These are phyloP conservation scores for Frieseomelitta varia DNA, from an alignment of 1,140 invertebrate genomes.

Conservation along the genomic window DNA sequence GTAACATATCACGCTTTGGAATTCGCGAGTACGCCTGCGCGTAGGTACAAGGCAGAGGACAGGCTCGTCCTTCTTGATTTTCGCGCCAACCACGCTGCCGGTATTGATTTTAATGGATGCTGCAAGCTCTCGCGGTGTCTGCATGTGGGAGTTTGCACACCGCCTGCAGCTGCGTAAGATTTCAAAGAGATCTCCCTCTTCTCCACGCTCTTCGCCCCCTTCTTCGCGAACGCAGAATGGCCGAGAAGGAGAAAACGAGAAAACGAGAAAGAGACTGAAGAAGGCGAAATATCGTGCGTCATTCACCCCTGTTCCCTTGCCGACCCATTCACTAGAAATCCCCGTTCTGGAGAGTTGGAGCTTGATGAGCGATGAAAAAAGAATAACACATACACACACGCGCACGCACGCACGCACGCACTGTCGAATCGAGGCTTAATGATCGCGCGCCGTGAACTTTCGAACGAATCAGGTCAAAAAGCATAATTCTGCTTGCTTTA, in stretches of 20 bases:
- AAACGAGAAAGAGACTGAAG: not conserved
- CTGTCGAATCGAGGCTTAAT: not conserved
- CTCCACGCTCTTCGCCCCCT: not conserved
- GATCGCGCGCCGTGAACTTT: constrained; percentile 1
- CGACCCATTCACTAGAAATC: constrained; percentile 10
- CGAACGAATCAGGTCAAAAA: constrained; percentile 15
- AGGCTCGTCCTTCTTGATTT: constrained; percentile 59
- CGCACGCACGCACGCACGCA: too few species aligned
- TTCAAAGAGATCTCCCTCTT: constrained; percentile 16
- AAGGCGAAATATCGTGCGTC: constrained; percentile 8
- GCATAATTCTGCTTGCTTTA: not conserved
- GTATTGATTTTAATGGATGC: constrained; percentile 78
- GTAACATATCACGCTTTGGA: not conserved
- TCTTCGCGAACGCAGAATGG: not conserved
- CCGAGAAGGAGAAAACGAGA: not conserved
- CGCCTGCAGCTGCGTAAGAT: constrained; percentile 38
- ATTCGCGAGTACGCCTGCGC: constrained; percentile 16
- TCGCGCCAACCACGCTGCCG: constrained; percentile 60
- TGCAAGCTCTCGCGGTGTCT: constrained; percentile 52
- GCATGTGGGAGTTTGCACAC: constrained; percentile 41
- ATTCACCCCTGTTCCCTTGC: constrained; percentile 1
- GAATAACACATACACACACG: not conserved
- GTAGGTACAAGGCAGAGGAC: constrained; percentile 8
- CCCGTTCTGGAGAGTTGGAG: not conserved
- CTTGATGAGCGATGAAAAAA: not conserved